phyloP scores from a whole-genome alignment of 2,797 vertebrate genomes.

The Danio tinwini region DNA sequence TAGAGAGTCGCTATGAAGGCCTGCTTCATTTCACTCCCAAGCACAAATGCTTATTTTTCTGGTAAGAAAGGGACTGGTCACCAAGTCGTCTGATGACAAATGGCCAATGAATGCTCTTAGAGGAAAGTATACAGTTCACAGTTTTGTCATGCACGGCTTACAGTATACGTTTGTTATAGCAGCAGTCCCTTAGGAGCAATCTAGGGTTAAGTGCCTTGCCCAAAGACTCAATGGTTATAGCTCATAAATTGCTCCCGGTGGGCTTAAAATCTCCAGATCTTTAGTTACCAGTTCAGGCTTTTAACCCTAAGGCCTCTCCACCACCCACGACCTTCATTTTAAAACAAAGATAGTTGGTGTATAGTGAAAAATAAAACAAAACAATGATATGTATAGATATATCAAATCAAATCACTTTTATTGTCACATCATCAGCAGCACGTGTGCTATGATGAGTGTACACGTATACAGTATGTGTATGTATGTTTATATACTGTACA shows the following conservation, averaged over 20 bases:
- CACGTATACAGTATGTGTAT: too few relatives aligned
- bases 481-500: too few relatives aligned
- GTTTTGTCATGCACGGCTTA: background rate
- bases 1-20: constrained; percentile 50
- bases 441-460: too few relatives aligned
- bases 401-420: too few relatives aligned
- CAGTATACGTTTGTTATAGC: background rate
- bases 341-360: background rate
- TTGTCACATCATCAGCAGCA: too few relatives aligned
- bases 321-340: background rate
- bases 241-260: background rate
- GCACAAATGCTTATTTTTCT: constrained; percentile 14
- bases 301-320: background rate
- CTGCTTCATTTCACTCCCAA: constrained; percentile 34
- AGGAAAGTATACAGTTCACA: background rate
- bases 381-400: too few relatives aligned
- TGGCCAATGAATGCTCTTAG: background rate
- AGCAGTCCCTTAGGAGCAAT: background rate
- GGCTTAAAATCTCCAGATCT: background rate
- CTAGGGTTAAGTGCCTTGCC: background rate
- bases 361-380: background rate
- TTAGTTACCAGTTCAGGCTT: background rate
- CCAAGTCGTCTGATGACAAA: background rate
- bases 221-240: background rate
- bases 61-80: background rate